Evolutionary conservation across 64 coral and sea anemone genomes (phyloP).

Genomic region (Trachythela sp.): DNA sequence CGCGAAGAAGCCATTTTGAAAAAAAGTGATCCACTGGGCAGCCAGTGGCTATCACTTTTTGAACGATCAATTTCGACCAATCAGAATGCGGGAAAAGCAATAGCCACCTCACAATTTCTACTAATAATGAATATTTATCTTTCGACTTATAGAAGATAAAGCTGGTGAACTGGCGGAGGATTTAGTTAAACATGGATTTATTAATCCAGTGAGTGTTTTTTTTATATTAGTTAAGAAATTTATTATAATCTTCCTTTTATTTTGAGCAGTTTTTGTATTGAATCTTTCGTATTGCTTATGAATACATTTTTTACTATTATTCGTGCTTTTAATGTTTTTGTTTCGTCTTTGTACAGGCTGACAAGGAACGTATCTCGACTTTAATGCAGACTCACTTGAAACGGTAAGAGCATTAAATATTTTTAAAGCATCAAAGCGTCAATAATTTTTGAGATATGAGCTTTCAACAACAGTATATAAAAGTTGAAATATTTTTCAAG

Average conservation of each 20-base stretch:
- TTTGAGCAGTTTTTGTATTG: no score
- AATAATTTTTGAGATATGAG: no score
- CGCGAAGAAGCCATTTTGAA: no score
- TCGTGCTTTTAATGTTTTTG: neutral
- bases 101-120: no score
- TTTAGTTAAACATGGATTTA: conserved; percentile 22
- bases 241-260: neutral
- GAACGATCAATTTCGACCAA: no score
- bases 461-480: no score
- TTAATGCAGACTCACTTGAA: neutral
- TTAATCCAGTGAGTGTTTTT: neutral
- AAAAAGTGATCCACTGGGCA: no score
- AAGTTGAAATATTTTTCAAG: no score
- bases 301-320: neutral
- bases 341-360: neutral
- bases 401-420: neutral
- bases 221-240: neutral
- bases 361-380: neutral
- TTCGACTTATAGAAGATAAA: conserved; percentile 11
- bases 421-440: neutral
- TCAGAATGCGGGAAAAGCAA: no score
- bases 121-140: neutral
- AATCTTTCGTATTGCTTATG: no score
- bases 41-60: no score
- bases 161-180: neutral